A percentile compares a stretch with the other conserved stretches of the same genome.
Evolutionary conservation across 2,797 vertebrate species (phyloP).

Genomic region (Clarias platycephalus): DNA sequence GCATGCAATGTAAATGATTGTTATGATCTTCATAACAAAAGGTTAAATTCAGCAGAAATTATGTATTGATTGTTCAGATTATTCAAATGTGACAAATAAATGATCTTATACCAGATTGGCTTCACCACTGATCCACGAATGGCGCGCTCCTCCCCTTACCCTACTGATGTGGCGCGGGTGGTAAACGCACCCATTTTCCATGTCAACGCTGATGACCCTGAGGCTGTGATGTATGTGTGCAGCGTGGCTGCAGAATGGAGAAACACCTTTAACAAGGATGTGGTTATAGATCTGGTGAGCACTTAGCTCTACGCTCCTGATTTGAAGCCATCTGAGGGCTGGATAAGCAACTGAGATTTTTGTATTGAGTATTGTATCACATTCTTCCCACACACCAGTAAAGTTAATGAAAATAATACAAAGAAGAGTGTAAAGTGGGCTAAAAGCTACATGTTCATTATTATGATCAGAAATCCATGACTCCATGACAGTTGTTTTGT

Average conservation of each 20-base stretch:
- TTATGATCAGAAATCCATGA: conserved; percentile 1
- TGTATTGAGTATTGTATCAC: neutral
- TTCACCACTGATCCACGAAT: conserved; percentile 87
- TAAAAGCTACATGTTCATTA: neutral
- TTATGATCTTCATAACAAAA: neutral
- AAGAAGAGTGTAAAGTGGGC: neutral
- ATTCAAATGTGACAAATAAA: neutral
- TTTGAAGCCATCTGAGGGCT: neutral
- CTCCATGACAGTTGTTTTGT: conserved; percentile 11
- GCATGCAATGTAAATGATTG: too few relatives aligned
- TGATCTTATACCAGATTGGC: conserved; percentile 73
- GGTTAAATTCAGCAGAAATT: neutral
- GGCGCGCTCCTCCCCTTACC: conserved; percentile 85
- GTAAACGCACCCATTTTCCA: conserved; percentile 89
- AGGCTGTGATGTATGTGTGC: conserved; percentile 86
- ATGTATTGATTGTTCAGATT: neutral
- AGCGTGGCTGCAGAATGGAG: conserved; percentile 87
- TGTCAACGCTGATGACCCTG: conserved; percentile 83
- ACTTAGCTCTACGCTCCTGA: neutral
- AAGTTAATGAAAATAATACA: neutral
- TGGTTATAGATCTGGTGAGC: conserved; percentile 85
- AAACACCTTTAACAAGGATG: conserved; percentile 87
- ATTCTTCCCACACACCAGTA: neutral
- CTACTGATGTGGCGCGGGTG: conserved; percentile 82
- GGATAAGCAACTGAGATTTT: neutral